A percentile compares a stretch with the other conserved stretches of the same genome.
These are phyloP conservation scores for Scaptomyza montana DNA, from an alignment of 1,140 invertebrate genomes.

Conservation along the genomic window DNA sequence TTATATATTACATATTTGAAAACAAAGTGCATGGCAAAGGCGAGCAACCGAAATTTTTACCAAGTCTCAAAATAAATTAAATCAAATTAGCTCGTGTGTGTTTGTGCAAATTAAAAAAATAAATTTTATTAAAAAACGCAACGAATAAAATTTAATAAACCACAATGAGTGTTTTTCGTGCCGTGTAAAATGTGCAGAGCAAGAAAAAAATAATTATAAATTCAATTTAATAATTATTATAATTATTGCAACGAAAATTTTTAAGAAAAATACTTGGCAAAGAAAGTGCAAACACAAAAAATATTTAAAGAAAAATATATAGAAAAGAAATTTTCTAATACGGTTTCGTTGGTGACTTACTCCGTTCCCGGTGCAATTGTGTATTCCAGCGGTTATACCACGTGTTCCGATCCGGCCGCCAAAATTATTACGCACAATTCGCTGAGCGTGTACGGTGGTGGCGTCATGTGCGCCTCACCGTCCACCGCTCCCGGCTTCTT, in stretches of 20 bases:
- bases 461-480: constrained; percentile 84
- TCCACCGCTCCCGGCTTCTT: constrained; percentile 84
- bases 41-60: constrained; percentile 29
- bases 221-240: constrained; percentile 13
- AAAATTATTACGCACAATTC: constrained; percentile 84
- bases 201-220: constrained; percentile 33
- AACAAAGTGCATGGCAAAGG: constrained; percentile 44
- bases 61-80: constrained; percentile 20
- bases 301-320: constrained; percentile 8
- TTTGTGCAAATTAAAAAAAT: constrained; percentile 3
- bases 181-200: constrained; percentile 46
- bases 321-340: constrained; percentile 6
- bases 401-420: constrained; percentile 82
- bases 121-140: constrained; percentile 10
- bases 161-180: constrained; percentile 43
- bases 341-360: constrained; percentile 20
- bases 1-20: constrained; percentile 40
- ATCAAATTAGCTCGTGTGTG: constrained; percentile 30
- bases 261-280: constrained; percentile 16
- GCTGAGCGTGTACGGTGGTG: constrained; percentile 84
- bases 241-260: constrained; percentile 21
- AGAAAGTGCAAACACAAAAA: constrained; percentile 12
- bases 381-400: constrained; percentile 76
- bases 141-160: constrained; percentile 31
- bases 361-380: constrained; percentile 59